A percentile compares a stretch with the other conserved stretches of the same genome.
Evolutionary conservation across 2,888 invertebrate species (phyloP).

Genomic region (Pediacus dermestoides): DNA sequence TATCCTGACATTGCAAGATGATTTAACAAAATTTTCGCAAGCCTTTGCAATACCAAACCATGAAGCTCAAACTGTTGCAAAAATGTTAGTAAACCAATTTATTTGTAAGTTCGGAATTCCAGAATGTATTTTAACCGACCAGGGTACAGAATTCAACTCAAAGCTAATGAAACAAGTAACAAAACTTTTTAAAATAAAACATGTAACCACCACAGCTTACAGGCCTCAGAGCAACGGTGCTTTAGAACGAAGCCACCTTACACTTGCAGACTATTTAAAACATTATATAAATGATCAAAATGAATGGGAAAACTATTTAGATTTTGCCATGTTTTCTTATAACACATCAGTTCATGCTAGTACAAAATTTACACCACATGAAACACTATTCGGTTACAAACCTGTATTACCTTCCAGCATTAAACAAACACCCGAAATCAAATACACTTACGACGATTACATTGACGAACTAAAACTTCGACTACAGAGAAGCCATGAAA

Average conservation of each 20-base stretch:
- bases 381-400: conserved; percentile 37
- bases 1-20: conserved; percentile 41
- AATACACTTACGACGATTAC: conserved; percentile 31
- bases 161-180: conserved; percentile 29
- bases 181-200: conserved; percentile 35
- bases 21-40: conserved; percentile 39
- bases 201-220: conserved; percentile 32
- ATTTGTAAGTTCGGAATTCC: conserved; percentile 29
- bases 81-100: conserved; percentile 22
- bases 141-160: conserved; percentile 26
- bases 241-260: conserved; percentile 37
- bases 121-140: conserved; percentile 22
- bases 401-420: conserved; percentile 29
- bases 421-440: conserved; percentile 30
- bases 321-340: conserved; percentile 38
- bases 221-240: conserved; percentile 36
- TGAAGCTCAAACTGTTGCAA: conserved; percentile 37
- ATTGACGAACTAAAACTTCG: conserved; percentile 27
- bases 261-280: conserved; percentile 38
- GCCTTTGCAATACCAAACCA: conserved; percentile 36
- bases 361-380: conserved; percentile 37
- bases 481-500: conserved; percentile 22
- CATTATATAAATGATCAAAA: conserved; percentile 38
- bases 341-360: conserved; percentile 35
- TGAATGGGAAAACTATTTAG: conserved; percentile 39